Evolutionary conservation across 2,797 vertebrate genomes (phyloP).

Genomic region (Calcarius lapponicus): DNA sequence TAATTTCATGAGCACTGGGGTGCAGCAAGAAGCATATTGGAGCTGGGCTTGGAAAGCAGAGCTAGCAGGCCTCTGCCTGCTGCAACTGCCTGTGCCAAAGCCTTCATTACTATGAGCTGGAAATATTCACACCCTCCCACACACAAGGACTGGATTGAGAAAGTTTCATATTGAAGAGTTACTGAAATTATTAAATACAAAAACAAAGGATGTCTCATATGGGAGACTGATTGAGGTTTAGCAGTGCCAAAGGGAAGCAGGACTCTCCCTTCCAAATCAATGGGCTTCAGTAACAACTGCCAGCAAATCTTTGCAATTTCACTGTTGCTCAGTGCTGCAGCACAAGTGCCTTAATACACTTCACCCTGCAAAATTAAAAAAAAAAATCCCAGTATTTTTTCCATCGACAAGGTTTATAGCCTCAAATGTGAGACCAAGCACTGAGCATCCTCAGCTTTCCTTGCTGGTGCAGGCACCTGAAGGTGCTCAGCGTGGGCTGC

Average conservation of each 20-base stretch:
- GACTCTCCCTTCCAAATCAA: background rate
- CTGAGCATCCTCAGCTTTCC: background rate
- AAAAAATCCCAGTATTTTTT: background rate
- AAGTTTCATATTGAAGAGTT: conserved; percentile 55
- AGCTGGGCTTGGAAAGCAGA: background rate
- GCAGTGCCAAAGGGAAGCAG: background rate
- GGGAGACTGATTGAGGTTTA: background rate
- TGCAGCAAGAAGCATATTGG: background rate
- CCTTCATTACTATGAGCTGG: conserved; percentile 56
- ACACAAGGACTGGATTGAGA: conserved; percentile 7
- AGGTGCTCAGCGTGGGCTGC: background rate
- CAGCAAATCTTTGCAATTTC: background rate
- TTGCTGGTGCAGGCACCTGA: background rate
- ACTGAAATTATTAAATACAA: conserved; percentile 61
- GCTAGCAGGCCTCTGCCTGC: background rate
- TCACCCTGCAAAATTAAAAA: background rate
- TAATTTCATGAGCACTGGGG: conserved; percentile 9
- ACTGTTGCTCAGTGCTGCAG: background rate
- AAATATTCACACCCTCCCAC: conserved; percentile 70
- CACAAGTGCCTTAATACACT: background rate
- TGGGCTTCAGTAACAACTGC: background rate
- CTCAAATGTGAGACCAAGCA: background rate
- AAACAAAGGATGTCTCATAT: conserved; percentile 25
- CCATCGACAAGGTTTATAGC: background rate
- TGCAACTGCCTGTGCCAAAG: conserved; percentile 39